These are phyloP conservation scores for Aspiorhynchus laticeps DNA, from an alignment of 2,113 vertebrate genomes.

Conservation along the genomic window DNA sequence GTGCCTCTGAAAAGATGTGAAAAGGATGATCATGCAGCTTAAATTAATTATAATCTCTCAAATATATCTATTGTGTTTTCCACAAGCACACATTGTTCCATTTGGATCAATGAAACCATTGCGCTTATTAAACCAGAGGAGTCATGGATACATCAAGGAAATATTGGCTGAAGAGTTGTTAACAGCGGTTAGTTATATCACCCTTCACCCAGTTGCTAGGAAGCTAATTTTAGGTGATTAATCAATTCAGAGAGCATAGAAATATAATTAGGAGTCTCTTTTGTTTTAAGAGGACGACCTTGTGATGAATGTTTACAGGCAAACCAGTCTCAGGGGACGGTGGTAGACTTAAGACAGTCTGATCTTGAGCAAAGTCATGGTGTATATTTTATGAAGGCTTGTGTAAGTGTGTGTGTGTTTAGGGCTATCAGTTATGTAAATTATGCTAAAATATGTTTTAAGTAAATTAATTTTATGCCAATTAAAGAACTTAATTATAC, in stretches of 20 bases:
- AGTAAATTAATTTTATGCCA: neutral
- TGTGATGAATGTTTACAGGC: slow-evolving; percentile 48
- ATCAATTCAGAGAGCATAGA: slow-evolving; percentile 49
- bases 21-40: neutral
- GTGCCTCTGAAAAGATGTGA: neutral
- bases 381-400: slow-evolving; percentile 1
- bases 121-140: slow-evolving; percentile 8
- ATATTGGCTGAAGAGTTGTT: slow-evolving; percentile 37
- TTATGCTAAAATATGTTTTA: neutral
- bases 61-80: neutral
- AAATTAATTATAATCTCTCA: neutral
- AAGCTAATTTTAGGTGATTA: slow-evolving; percentile 44
- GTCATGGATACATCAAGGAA: slow-evolving; percentile 28
- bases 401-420: neutral
- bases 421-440: neutral
- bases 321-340: slow-evolving; percentile 33
- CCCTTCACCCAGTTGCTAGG: slow-evolving; percentile 17
- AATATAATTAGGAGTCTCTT: slow-evolving; percentile 51
- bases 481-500: neutral
- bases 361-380: slow-evolving; percentile 7
- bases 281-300: slow-evolving; percentile 51
- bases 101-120: neutral
- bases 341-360: slow-evolving; percentile 9
- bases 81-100: neutral
- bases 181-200: slow-evolving; percentile 22